Conservation (phyloP, 2,113 vertebrate species). For the Chelonoidis abingdonii region DNA sequence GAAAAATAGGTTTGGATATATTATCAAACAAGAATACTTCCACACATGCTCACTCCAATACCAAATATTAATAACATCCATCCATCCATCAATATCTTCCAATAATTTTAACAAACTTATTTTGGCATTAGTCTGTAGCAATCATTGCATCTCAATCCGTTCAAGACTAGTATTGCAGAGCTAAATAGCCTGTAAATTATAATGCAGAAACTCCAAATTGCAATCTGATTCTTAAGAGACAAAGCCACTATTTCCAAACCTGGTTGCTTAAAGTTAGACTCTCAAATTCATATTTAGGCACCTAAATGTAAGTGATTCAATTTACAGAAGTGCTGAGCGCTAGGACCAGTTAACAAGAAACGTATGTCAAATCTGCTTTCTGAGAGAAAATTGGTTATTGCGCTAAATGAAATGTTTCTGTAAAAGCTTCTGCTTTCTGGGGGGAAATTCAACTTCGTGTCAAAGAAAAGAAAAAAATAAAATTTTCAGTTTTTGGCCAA, state of each 20-base stretch:
- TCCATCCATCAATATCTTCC: neutral
- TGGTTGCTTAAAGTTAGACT: neutral
- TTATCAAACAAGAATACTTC: neutral
- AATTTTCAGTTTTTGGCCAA: neutral
- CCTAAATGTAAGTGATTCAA: neutral
- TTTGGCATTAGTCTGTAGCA: slow-evolving; percentile 8
- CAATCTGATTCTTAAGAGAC: neutral
- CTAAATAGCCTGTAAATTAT: neutral
- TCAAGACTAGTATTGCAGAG: neutral
- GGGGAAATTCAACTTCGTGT: neutral
- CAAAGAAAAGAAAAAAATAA: neutral
- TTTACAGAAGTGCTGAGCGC: neutral
- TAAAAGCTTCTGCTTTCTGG: neutral
- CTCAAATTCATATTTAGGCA: slow-evolving; percentile 28
- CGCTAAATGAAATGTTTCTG: neutral
- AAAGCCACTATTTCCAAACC: neutral
- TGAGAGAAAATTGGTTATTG: slow-evolving; percentile 3
- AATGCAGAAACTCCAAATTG: neutral
- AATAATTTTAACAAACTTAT: neutral
- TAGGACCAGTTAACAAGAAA: neutral
- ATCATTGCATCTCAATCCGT: neutral
- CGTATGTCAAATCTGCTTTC: neutral
- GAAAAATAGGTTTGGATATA: fast-evolving
- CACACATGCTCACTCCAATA: neutral
- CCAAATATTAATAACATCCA: neutral